phyloP scores from a whole-genome alignment of 2,113 vertebrate genomes.

The Dicerorhinus sumatrensis region DNA sequence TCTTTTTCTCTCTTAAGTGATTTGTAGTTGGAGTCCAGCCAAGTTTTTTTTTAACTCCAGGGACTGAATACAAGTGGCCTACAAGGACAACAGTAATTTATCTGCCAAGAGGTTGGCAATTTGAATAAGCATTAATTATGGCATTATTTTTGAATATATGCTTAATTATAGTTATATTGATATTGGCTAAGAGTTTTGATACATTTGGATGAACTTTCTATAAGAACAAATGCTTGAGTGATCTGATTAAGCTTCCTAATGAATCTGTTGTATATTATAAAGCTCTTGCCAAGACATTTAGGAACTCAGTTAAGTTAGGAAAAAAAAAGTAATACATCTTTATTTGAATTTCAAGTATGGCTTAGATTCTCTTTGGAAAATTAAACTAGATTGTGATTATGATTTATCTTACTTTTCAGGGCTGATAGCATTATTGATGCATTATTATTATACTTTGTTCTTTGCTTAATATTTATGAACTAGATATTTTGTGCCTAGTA shows the following conservation, averaged over 20 bases:
- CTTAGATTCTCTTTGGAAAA: slow-evolving; percentile 64
- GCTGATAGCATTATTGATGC: slow-evolving; percentile 53
- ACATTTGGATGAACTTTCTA: slow-evolving; percentile 73
- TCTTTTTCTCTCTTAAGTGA: slow-evolving; percentile 83
- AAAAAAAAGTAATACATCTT: slow-evolving; percentile 63
- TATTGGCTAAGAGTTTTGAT: slow-evolving; percentile 75
- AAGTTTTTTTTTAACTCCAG: slow-evolving; percentile 82
- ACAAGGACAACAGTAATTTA: slow-evolving; percentile 82
- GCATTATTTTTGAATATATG: slow-evolving; percentile 63
- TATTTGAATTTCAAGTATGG: slow-evolving; percentile 75
- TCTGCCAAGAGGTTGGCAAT: slow-evolving; percentile 72
- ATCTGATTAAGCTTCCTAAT: slow-evolving; percentile 77
- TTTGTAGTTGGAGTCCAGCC: slow-evolving; percentile 81
- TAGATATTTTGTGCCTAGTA: not conserved
- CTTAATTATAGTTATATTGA: slow-evolving; percentile 74
- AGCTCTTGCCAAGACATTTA: slow-evolving; percentile 79
- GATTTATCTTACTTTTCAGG: slow-evolving; percentile 68
- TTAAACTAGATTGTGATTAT: slow-evolving; percentile 69
- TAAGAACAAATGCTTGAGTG: slow-evolving; percentile 77
- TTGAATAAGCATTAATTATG: slow-evolving; percentile 76
- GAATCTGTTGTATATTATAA: slow-evolving; percentile 64
- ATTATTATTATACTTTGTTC: slow-evolving; percentile 33
- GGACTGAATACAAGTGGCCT: slow-evolving; percentile 77
- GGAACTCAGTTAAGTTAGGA: slow-evolving; percentile 69
- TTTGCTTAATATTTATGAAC: slow-evolving; percentile 69